A percentile compares a stretch with the other conserved stretches of the same genome.
phyloP scores from a whole-genome alignment of 2,888 invertebrate genomes.

The Deilephila elpenor region DNA sequence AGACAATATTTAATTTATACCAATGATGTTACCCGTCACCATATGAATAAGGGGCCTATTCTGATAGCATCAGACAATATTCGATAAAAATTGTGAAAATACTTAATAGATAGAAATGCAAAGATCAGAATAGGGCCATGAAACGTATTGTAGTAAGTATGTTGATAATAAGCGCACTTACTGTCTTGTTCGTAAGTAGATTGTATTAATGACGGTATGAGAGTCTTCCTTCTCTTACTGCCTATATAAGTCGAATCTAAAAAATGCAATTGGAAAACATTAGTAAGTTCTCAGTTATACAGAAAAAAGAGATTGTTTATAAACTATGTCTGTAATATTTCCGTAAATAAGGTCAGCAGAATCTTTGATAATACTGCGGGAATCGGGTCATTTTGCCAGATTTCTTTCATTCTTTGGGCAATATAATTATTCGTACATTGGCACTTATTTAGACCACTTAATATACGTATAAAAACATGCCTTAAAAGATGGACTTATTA shows the following conservation, averaged over 20 bases:
- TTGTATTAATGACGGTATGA: constrained; percentile 51
- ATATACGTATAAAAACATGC: neutral
- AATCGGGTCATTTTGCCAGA: neutral
- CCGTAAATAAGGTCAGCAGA: neutral
- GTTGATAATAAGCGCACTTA: constrained; percentile 56
- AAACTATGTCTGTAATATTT: too few species aligned
- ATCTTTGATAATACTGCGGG: too few species aligned
- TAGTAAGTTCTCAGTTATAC: neutral
- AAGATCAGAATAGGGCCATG: neutral
- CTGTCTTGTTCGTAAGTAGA: constrained; percentile 65
- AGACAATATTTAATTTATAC: neutral
- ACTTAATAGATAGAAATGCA: neutral
- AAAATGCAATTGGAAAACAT: constrained; percentile 43
- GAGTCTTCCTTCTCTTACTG: constrained; percentile 61
- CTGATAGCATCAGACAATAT: neutral
- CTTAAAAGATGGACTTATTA: neutral
- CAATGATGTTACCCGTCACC: constrained; percentile 16
- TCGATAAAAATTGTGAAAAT: neutral
- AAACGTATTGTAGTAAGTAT: constrained; percentile 12
- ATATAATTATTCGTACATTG: neutral
- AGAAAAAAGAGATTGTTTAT: neutral
- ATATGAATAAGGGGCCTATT: neutral
- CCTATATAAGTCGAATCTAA: constrained; percentile 49
- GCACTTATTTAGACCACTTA: neutral
- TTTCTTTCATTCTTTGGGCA: neutral